Percentiles rank a stretch among this genome's conserved stretches.
Conservation (phyloP, 2,797 vertebrate genomes). For the Alosa sapidissima region DNA sequence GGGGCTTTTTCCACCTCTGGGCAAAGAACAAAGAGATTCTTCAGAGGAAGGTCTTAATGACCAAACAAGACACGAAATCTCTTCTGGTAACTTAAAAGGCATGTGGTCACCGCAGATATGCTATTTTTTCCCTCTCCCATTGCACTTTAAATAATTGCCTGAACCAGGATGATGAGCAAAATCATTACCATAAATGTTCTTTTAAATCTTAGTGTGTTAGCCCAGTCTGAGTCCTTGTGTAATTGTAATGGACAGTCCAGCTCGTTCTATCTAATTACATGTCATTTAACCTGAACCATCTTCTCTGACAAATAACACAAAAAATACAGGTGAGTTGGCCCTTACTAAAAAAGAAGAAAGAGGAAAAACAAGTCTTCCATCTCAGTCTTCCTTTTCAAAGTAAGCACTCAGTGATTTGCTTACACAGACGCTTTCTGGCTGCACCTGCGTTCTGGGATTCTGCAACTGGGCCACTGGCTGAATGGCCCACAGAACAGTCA, state of each 20-base stretch:
- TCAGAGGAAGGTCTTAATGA: conserved; percentile 11
- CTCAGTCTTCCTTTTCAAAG: not conserved
- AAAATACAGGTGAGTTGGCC: not conserved
- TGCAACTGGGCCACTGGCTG: conserved; percentile 15
- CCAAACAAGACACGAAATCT: conserved; percentile 16
- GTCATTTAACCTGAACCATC: conserved; percentile 12
- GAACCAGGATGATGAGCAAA: not conserved
- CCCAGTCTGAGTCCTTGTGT: not conserved
- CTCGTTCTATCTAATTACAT: not conserved
- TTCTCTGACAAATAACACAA: not conserved
- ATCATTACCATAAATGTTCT: not conserved
- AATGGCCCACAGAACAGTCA: not conserved
- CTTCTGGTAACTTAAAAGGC: conserved; percentile 8
- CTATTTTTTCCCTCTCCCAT: not conserved
- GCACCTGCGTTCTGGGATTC: conserved; percentile 13
- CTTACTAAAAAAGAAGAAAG: not conserved
- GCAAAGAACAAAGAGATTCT: conserved; percentile 23
- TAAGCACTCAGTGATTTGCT: conserved; percentile 7
- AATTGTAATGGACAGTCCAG: not conserved
- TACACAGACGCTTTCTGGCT: not conserved
- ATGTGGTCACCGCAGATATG: not conserved
- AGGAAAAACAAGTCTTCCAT: not conserved
- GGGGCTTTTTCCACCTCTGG: not conserved
- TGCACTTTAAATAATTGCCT: conserved; percentile 9
- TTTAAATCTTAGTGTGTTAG: not conserved